Base-by-base conservation (phyloP, 2,888 invertebrate genomes). In the Zelleria hepariella region DNA sequence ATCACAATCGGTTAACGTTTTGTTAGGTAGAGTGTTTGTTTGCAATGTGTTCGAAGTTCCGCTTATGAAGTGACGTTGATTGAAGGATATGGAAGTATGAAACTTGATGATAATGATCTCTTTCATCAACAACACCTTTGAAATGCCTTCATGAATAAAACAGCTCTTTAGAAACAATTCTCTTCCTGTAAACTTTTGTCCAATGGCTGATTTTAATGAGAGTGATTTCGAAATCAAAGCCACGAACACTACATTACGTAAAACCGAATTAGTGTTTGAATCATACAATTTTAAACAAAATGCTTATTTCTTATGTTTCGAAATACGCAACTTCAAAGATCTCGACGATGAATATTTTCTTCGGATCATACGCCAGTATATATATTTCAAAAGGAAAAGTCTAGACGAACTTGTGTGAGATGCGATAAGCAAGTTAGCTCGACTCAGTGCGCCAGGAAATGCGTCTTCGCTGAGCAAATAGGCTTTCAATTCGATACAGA, bases 1-100 rank as follows among this genome's bases (percentile, higher is more conserved):
- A 27, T 60, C 60, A 60, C 51, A 57, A 60, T 60, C 57, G 59
- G 52, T 59, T 59, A 15, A 42, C 32, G 32, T 42, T 42, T 42
- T 42, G 32, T 42, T 42, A 15, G 15, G 32, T 5, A 42, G 32
- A 42, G 32, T n/a, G n/a, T 42, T 42, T 42, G 32, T 42, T 42
- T 42, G 15, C 32, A 42, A 42, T 42, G 32, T 15, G 32, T 42
- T 42, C 32, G 15, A 42, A 42, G 32, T 42, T 42, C 32, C 32
- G 32, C 15, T 42, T 42, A 42, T 42, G 15, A 15, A 4, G 32
- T 42, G 32, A 42, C 32, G 32, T 42, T 42, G 32, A 42, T 42
- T 42, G 32, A 42, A 42, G 3, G 32, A 42, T 42, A 1, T 42
- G 32, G 32, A 42, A 15, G 32, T 42, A 42, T 42, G 6, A 10